Conservation (phyloP, 2,113 vertebrate species). For the Daphoenositta chrysoptera region DNA sequence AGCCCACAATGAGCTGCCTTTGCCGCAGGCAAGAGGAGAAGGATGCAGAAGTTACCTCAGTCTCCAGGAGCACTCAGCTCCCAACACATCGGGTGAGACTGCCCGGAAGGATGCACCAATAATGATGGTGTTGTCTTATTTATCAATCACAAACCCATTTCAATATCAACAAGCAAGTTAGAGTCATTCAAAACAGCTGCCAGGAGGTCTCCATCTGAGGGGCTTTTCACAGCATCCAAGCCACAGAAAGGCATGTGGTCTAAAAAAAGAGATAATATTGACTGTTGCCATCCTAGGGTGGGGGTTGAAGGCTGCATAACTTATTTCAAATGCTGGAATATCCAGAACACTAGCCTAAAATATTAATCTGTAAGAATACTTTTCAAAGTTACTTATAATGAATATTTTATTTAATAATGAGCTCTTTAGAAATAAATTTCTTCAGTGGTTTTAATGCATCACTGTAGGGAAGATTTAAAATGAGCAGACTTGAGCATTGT, state of each 20-base stretch:
- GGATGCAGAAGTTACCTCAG: background rate
- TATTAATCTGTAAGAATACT: background rate
- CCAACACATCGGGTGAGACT: background rate
- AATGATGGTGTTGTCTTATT: background rate
- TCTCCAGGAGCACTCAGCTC: background rate
- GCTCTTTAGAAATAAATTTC: background rate
- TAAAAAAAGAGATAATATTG: background rate
- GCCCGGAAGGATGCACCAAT: background rate
- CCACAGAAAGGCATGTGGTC: background rate
- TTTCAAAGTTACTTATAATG: background rate
- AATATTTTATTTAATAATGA: constrained; percentile 14
- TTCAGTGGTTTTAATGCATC: background rate
- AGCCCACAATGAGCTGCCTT: background rate
- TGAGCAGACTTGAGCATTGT: background rate
- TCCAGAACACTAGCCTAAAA: background rate
- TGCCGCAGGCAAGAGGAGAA: background rate
- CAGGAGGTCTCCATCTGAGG: background rate
- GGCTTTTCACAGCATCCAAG: background rate
- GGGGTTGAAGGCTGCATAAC: background rate
- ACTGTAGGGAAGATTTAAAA: background rate
- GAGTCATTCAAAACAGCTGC: background rate
- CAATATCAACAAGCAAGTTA: background rate
- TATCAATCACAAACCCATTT: background rate
- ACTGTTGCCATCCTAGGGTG: background rate
- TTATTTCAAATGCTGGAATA: background rate